Conservation (phyloP, 2,888 invertebrate genomes). For the Netelia inedita region DNA sequence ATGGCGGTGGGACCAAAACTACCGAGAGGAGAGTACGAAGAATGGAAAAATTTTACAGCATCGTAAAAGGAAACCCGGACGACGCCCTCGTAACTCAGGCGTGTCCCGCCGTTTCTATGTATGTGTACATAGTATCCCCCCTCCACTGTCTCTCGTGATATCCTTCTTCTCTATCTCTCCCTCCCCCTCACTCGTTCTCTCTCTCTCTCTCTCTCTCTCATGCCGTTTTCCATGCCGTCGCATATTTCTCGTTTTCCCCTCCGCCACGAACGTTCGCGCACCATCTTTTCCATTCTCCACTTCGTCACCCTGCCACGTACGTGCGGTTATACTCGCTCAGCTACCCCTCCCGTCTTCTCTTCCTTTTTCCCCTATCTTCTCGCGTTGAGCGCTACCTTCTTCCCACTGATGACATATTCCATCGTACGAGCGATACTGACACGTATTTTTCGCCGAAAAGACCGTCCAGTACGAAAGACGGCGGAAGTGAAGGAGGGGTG, state of each 20-base stretch:
- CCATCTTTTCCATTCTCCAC: constrained; percentile 67
- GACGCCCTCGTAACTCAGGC: constrained; percentile 74
- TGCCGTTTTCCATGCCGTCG: constrained; percentile 57
- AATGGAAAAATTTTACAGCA: constrained; percentile 75
- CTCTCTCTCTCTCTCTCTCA: constrained; percentile 21
- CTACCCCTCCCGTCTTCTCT: constrained; percentile 3
- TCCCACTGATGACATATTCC: constrained; percentile 50
- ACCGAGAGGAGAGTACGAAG: constrained; percentile 59
- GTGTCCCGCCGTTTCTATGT: constrained; percentile 58
- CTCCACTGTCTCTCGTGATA: not conserved
- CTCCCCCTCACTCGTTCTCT: constrained; percentile 4
- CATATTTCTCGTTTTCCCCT: constrained; percentile 59
- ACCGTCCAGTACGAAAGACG: not conserved
- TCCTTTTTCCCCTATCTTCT: constrained; percentile 20
- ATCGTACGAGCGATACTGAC: constrained; percentile 43
- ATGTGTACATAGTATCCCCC: constrained; percentile 24
- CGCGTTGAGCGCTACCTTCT: constrained; percentile 36
- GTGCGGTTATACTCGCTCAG: constrained; percentile 42
- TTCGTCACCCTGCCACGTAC: constrained; percentile 62
- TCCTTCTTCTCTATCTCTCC: constrained; percentile 13
- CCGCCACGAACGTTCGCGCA: constrained; percentile 36
- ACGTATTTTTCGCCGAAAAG: constrained; percentile 28
- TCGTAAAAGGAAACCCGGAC: constrained; percentile 75
- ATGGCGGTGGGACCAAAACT: constrained; percentile 30
- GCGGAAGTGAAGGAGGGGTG: not conserved